phyloP scores from a whole-genome alignment of 2,888 invertebrate species.

The Steromphala cineraria region DNA sequence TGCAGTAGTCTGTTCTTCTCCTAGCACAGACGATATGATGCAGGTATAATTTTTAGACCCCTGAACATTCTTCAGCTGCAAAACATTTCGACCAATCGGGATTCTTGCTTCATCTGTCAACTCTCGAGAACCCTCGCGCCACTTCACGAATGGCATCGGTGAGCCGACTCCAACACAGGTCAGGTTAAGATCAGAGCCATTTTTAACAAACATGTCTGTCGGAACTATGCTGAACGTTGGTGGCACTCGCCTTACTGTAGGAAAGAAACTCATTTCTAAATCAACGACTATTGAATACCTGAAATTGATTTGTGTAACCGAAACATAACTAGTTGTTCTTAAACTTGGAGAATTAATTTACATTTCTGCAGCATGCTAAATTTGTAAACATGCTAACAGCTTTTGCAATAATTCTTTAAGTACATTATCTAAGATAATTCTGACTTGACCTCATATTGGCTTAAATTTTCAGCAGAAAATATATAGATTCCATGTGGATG shows the following conservation, averaged over 20 bases:
- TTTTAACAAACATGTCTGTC: constrained; percentile 82
- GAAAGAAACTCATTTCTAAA: too few species aligned
- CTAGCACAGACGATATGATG: constrained; percentile 95
- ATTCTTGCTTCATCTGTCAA: constrained; percentile 80
- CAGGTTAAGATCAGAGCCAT: constrained; percentile 93
- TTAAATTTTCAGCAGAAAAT: too few species aligned
- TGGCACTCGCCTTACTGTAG: constrained; percentile 92
- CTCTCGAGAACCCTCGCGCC: constrained; percentile 78
- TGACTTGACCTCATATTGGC: too few species aligned
- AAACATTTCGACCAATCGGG: constrained; percentile 84
- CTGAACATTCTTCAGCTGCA: constrained; percentile 89
- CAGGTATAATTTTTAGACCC: constrained; percentile 98
- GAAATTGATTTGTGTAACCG: too few species aligned
- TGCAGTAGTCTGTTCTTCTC: constrained; percentile 88
- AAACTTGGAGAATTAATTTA: too few species aligned
- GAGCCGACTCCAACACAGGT: constrained; percentile 98
- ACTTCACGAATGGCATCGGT: constrained; percentile 97
- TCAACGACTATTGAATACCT: too few species aligned
- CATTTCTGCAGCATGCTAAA: too few species aligned
- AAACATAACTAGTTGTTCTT: too few species aligned
- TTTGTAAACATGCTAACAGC: too few species aligned
- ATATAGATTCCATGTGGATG: too few species aligned
- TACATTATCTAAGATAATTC: too few species aligned
- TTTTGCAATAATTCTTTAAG: too few species aligned
- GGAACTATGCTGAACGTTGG: constrained; percentile 98